Evolutionary conservation across 2,113 vertebrate species (phyloP).

Genomic region (Anguilla rostrata): DNA sequence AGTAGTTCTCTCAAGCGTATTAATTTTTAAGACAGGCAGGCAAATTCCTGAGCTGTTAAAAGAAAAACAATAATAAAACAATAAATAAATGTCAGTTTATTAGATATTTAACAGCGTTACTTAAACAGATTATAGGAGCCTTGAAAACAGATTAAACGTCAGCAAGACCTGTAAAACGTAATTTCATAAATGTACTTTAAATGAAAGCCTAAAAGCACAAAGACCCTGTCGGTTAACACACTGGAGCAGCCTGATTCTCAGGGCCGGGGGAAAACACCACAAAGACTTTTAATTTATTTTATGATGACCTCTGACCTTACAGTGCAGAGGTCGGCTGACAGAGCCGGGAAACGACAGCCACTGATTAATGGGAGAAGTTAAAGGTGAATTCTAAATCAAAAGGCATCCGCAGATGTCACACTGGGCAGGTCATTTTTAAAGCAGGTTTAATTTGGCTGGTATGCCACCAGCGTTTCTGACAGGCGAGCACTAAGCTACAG

Average conservation of each 20-base stretch:
- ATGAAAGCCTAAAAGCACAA: background rate
- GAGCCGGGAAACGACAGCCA: background rate
- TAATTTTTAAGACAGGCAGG: background rate
- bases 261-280: background rate
- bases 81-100: background rate
- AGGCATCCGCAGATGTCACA: conserved; percentile 9
- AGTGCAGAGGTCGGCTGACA: conserved; percentile 18
- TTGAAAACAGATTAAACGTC: background rate
- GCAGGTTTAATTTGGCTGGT: conserved; percentile 32
- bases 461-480: conserved; percentile 15
- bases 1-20: background rate
- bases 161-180: background rate
- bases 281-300: conserved; percentile 29
- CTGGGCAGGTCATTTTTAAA: conserved; percentile 14
- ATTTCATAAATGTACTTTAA: background rate
- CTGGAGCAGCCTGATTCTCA: background rate
- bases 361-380: conserved; percentile 29
- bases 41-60: background rate
- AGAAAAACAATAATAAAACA: too few species aligned
- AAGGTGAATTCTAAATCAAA: conserved; percentile 33
- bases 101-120: background rate
- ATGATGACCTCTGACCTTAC: conserved; percentile 19
- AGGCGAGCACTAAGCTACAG: background rate
- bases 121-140: background rate
- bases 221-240: background rate